Conservation (phyloP, 2,113 vertebrate species). For the Dolichallabes microphthalmus region DNA sequence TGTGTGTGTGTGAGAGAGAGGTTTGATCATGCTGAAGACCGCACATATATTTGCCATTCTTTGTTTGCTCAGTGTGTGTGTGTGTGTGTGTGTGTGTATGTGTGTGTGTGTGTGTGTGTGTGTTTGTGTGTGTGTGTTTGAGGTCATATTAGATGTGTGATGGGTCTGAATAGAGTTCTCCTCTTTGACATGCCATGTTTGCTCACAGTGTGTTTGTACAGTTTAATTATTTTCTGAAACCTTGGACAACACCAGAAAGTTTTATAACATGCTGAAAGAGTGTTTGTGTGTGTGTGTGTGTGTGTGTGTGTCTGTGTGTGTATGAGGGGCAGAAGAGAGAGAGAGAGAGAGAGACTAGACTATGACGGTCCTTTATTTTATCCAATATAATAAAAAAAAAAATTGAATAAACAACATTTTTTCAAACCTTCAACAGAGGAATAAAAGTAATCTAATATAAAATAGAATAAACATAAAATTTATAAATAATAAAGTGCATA, state of each 20-base stretch:
- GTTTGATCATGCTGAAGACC: background rate
- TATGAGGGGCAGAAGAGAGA: too few species aligned
- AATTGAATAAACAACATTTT: too few species aligned
- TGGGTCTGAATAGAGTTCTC: conserved; percentile 18
- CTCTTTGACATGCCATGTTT: conserved; percentile 31
- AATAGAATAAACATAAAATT: too few species aligned
- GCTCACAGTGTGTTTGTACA: conserved; percentile 26
- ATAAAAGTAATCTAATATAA: too few species aligned
- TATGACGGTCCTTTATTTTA: too few species aligned
- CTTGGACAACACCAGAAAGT: conserved; percentile 27
- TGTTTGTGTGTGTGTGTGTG: background rate
- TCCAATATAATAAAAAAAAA: too few species aligned
- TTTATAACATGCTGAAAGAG: conserved; percentile 21
- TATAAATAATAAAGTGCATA: too few species aligned
- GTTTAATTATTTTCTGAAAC: conserved; percentile 43
- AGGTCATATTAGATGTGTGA: conserved; percentile 34
- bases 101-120: conserved; percentile 21
- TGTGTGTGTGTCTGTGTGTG: background rate
- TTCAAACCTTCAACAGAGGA: too few species aligned
- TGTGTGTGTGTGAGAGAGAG: background rate
- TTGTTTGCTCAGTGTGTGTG: conserved; percentile 7
- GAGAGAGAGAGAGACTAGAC: too few species aligned
- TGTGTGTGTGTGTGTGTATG: background rate
- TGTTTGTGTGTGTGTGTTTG: conserved; percentile 21
- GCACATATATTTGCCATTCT: background rate